Base-by-base conservation (phyloP, 2,888 invertebrate species). In the Ellobium chinense region DNA sequence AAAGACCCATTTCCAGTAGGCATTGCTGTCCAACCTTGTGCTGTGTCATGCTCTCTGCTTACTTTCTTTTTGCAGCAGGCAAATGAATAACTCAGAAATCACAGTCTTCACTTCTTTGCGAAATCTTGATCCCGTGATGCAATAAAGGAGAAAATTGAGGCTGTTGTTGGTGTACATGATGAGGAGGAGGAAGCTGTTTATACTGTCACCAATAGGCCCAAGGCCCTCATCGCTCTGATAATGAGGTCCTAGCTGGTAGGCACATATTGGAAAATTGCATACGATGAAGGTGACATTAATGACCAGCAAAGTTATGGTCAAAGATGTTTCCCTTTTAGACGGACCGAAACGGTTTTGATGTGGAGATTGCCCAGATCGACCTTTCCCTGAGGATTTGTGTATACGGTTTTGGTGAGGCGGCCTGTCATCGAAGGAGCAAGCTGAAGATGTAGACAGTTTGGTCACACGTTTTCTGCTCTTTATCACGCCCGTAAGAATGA, bases 151-250 rank as follows among this genome's bases (percentile, higher is more conserved):
- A 27, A 70, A 54, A 56, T 70, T 70, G 0, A 70, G 56, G 21
- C 3, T 54, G 29, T 70, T 70, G 34, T 70, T 70, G 27, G 56
- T 56, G 56, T 70, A 70, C 56, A 70, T 31, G n/a, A 70, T 7
- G 24, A 36, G 27, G 21, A 70, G 36, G 18, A 70, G 36, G 1
- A 56, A n/a, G n/a, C n/a, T n/a, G n/a, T n/a, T n/a, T n/a, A n/a
- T n/a, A n/a, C n/a, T n/a, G n/a, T n/a, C n/a, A n/a, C n/a, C n/a
- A n/a, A n/a, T n/a, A n/a, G n/a, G n/a, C n/a, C n/a, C n/a, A n/a
- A n/a, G n/a, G n/a, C n/a, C n/a, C n/a, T n/a, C n/a, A n/a, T n/a
- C n/a, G n/a, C n/a, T n/a, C n/a, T n/a, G n/a, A n/a, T n/a, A n/a
- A n/a, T n/a, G n/a, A n/a, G n/a, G n/a, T n/a, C n/a, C n/a, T n/a